Percentiles rank a stretch among this genome's conserved stretches.
These are phyloP conservation scores for Agrilus mali DNA, from an alignment of 2,888 invertebrate genomes.

Conservation along the genomic window DNA sequence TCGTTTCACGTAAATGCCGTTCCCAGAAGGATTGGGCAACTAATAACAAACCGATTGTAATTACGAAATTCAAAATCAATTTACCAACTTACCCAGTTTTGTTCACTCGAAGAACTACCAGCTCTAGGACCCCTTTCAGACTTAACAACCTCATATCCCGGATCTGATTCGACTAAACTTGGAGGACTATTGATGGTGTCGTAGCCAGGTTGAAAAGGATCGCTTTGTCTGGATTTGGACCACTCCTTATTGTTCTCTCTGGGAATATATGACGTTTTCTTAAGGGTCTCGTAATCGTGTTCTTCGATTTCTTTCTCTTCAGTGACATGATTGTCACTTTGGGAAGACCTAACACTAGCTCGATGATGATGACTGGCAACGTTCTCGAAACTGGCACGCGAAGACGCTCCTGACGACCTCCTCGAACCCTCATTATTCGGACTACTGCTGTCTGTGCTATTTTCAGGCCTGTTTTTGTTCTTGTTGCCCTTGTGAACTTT, in stretches of 20 bases:
- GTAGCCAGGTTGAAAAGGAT: constrained; percentile 29
- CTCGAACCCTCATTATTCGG: neutral
- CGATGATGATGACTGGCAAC: too few species aligned
- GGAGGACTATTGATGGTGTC: constrained; percentile 41
- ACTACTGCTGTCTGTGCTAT: neutral
- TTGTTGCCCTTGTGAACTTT: constrained; percentile 60
- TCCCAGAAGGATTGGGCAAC: too few species aligned
- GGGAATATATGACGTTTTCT: constrained; percentile 23
- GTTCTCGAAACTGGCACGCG: too few species aligned
- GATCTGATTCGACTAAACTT: constrained; percentile 47
- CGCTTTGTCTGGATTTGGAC: constrained; percentile 14
- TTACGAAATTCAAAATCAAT: too few species aligned
- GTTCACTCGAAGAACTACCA: constrained; percentile 40
- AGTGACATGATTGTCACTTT: constrained; percentile 2
- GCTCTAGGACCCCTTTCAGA: constrained; percentile 9
- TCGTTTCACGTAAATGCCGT: too few species aligned
- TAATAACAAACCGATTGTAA: too few species aligned
- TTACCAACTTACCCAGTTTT: too few species aligned
- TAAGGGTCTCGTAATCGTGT: constrained; percentile 51
- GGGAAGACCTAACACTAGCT: constrained; percentile 1
- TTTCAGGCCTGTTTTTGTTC: constrained; percentile 8
- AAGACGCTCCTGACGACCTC: neutral
- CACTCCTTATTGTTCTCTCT: too few species aligned
- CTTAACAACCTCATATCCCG: constrained; percentile 59
- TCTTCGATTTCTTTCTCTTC: too few species aligned